Percentiles rank a stretch among this genome's conserved stretches.
Conservation (phyloP, 2,888 invertebrate species). For the Apodemia hepburni region DNA sequence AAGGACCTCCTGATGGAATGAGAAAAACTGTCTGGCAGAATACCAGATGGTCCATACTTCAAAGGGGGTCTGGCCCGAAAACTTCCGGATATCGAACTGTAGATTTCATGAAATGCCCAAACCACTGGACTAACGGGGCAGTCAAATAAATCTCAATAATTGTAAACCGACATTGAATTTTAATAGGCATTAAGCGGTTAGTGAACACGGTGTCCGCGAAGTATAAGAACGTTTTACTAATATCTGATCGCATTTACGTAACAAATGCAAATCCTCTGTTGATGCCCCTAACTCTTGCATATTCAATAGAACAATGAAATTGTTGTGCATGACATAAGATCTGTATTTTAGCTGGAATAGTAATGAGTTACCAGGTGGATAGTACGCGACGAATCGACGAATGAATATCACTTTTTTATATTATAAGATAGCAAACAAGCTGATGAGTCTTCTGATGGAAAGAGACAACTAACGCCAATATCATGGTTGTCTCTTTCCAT, state of each 20-base stretch:
- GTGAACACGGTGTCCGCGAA: slow-evolving; percentile 52
- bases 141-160: slow-evolving; percentile 44
- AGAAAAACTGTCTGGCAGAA: too few relatives aligned
- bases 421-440: too few relatives aligned
- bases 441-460: too few relatives aligned
- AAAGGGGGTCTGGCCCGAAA: too few relatives aligned
- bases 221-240: slow-evolving; percentile 58
- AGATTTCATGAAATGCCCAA: not conserved
- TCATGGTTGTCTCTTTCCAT: too few relatives aligned
- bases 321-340: slow-evolving; percentile 25
- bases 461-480: too few relatives aligned
- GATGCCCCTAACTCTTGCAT: slow-evolving; percentile 49
- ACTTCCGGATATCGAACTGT: too few relatives aligned
- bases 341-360: slow-evolving; percentile 3
- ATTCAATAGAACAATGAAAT: slow-evolving; percentile 64
- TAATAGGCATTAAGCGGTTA: slow-evolving; percentile 55
- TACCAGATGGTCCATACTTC: too few relatives aligned
- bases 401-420: too few relatives aligned
- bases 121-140: slow-evolving; percentile 22
- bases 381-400: too few relatives aligned
- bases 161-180: slow-evolving; percentile 56
- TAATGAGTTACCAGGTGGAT: not conserved
- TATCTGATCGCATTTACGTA: slow-evolving; percentile 63
- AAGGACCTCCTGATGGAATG: too few relatives aligned
- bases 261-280: slow-evolving; percentile 52